phyloP scores from a whole-genome alignment of 1,140 invertebrate species.

The Tetragonula clypearis region DNA sequence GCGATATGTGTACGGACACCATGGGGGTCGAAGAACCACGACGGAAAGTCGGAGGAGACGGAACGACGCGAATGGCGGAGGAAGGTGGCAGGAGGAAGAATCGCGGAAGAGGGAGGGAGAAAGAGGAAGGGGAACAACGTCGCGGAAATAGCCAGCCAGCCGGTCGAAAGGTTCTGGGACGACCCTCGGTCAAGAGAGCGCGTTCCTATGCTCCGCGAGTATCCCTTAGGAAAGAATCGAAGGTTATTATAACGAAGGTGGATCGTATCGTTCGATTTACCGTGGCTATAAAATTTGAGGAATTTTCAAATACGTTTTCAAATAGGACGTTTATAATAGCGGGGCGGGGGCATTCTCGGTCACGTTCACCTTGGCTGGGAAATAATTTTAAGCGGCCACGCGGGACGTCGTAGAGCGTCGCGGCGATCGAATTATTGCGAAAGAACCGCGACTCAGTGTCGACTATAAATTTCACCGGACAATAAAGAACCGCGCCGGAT shows the following conservation, averaged over 20 bases:
- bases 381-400: slow-evolving; percentile 37
- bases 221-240: slow-evolving; percentile 29
- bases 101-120: neutral
- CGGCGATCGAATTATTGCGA: slow-evolving; percentile 62
- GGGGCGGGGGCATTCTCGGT: neutral
- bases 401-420: slow-evolving; percentile 32
- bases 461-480: slow-evolving; percentile 70
- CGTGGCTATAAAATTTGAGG: slow-evolving; percentile 55
- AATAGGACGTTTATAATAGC: slow-evolving; percentile 36
- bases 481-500: slow-evolving; percentile 66
- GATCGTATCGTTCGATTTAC: slow-evolving; percentile 53
- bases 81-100: neutral
- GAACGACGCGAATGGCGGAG: neutral
- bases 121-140: neutral
- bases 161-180: slow-evolving; percentile 4
- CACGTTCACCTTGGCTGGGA: neutral
- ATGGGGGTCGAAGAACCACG: slow-evolving; percentile 36
- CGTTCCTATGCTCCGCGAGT: neutral
- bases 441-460: slow-evolving; percentile 58
- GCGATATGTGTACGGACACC: slow-evolving; percentile 70
- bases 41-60: neutral
- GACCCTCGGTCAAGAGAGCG: neutral
- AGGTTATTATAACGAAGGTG: slow-evolving; percentile 40
- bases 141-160: slow-evolving; percentile 38
- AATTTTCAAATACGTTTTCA: slow-evolving; percentile 47